Evolutionary conservation across 2,888 invertebrate genomes (phyloP).

Genomic region (Patella depressa): DNA sequence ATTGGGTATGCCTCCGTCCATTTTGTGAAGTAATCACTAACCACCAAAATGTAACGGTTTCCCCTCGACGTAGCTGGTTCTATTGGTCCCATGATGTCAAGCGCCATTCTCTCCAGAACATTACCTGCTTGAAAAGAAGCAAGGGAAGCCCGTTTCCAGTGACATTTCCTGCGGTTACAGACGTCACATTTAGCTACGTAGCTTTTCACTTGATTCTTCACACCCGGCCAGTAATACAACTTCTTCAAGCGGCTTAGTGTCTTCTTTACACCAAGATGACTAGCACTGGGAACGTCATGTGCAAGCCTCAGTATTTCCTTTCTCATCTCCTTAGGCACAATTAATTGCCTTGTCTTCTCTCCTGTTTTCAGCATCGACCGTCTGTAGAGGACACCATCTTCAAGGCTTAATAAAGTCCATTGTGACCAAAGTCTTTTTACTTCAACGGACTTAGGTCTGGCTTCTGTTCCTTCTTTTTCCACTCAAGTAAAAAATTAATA

Average conservation of each 20-base stretch:
- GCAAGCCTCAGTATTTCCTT: not conserved
- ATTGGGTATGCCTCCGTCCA: not conserved
- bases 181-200: not conserved
- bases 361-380: too few relatives aligned
- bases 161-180: not conserved
- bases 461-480: not conserved
- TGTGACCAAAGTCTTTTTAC: not conserved
- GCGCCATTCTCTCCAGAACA: conserved; percentile 34
- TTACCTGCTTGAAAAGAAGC: not conserved
- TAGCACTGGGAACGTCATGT: not conserved
- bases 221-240: not conserved
- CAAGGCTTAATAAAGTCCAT: not conserved
- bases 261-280: conserved; percentile 4
- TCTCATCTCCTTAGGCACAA: too few relatives aligned
- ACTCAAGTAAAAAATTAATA: too few relatives aligned
- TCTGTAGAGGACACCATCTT: too few relatives aligned
- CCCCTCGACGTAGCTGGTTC: conserved; percentile 19
- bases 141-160: not conserved
- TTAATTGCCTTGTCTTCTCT: too few relatives aligned
- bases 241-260: not conserved
- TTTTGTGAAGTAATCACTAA: not conserved
- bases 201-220: not conserved
- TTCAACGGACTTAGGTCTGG: not conserved
- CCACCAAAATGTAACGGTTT: conserved; percentile 20
- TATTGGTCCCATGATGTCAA: conserved; percentile 28